A percentile compares a stretch with the other conserved stretches of the same genome.
Evolutionary conservation across 2,797 vertebrate species (phyloP).

Genomic region (Enteromius argenteus): DNA sequence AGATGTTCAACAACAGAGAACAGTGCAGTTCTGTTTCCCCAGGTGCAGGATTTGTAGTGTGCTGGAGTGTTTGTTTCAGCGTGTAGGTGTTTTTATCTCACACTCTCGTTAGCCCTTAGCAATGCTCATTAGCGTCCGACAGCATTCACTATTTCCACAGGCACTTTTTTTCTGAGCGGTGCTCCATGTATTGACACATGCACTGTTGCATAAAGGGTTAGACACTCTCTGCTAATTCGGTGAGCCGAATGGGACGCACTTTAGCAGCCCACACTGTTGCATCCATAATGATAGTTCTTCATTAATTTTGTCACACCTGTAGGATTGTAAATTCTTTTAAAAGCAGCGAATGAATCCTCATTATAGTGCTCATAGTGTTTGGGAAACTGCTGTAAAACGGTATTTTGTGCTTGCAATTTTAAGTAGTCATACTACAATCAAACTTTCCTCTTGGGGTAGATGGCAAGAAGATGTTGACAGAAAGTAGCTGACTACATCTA

Average conservation of each 20-base stretch:
- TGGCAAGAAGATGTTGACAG: neutral
- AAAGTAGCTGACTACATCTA: neutral
- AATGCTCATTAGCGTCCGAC: slow-evolving; percentile 33
- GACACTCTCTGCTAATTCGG: neutral
- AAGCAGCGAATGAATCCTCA: neutral
- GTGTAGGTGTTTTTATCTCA: slow-evolving; percentile 37
- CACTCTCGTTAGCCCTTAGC: slow-evolving; percentile 23
- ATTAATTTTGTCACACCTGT: neutral
- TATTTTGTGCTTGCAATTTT: neutral
- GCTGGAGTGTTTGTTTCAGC: slow-evolving; percentile 13
- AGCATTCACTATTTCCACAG: slow-evolving; percentile 12
- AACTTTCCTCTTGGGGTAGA: neutral
- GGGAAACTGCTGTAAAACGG: neutral
- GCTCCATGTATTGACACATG: slow-evolving; percentile 31
- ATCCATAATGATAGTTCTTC: neutral
- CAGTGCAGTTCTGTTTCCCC: slow-evolving; percentile 10
- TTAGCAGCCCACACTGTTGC: neutral
- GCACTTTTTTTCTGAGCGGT: neutral
- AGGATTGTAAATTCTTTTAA: neutral
- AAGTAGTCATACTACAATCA: neutral
- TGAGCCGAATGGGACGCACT: neutral
- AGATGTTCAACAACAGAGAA: slow-evolving; percentile 24
- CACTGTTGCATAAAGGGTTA: slow-evolving; percentile 17
- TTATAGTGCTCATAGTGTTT: neutral
- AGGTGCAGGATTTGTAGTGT: neutral